Percentiles rank a stretch among this genome's conserved stretches.
Evolutionary conservation across 2,797 vertebrate genomes (phyloP).

Genomic region (Anas acuta): DNA sequence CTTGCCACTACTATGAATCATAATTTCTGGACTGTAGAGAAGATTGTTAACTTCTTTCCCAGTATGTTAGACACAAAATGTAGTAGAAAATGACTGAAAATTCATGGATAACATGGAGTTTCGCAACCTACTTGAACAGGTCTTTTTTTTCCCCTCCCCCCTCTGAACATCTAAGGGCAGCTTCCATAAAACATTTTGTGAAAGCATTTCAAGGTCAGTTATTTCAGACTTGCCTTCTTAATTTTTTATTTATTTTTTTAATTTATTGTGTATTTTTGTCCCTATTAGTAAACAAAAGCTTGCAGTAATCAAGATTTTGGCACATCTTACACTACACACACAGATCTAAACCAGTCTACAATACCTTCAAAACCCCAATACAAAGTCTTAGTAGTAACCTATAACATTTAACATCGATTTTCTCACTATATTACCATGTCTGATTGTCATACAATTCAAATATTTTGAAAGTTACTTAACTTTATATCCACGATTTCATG

Average conservation of each 20-base stretch:
- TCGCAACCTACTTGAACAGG: not conserved
- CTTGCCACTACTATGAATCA: conserved; percentile 21
- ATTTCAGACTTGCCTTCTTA: not conserved
- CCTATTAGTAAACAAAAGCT: not conserved
- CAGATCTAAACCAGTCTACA: not conserved
- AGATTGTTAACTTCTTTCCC: not conserved
- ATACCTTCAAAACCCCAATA: accelerated
- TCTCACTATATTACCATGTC: not conserved
- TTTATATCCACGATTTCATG: not conserved
- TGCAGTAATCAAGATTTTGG: not conserved
- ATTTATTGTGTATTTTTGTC: not conserved
- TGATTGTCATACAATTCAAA: not conserved
- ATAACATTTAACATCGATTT: not conserved
- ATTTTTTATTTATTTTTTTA: not conserved
- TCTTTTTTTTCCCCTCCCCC: not conserved
- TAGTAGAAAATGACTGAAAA: not conserved
- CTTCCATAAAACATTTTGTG: not conserved
- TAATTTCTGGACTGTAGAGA: conserved; percentile 12
- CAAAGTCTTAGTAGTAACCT: not conserved
- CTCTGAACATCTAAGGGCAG: not conserved
- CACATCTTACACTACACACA: not conserved
- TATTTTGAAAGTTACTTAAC: not conserved
- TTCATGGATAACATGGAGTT: not conserved
- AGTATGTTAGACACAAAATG: not conserved
- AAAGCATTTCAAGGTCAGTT: not conserved